Conservation (phyloP, 2,888 invertebrate species). For the Drosophila gaucha region DNA sequence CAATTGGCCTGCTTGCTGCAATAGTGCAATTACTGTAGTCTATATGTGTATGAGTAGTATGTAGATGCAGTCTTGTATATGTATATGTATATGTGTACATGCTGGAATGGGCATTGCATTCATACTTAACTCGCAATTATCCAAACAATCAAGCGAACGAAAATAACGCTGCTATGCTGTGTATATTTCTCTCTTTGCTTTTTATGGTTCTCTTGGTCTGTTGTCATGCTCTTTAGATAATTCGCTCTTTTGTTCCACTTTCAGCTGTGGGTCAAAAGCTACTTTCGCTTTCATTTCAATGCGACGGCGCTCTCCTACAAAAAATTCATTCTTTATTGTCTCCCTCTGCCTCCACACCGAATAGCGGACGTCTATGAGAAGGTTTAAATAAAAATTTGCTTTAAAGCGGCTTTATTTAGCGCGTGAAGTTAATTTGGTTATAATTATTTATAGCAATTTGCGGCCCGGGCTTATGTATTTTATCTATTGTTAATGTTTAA, state of each 20-base stretch:
- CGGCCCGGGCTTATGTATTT: not conserved
- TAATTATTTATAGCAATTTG: conserved; percentile 24
- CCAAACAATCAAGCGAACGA: conserved; percentile 5
- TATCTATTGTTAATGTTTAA: not conserved
- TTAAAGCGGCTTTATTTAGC: conserved; percentile 31
- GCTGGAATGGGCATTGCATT: conserved; percentile 1
- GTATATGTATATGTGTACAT: conserved; percentile 2
- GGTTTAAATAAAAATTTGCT: conserved; percentile 6
- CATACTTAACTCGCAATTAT: conserved; percentile 12
- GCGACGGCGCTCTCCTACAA: conserved; percentile 51
- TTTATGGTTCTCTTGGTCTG: conserved; percentile 4
- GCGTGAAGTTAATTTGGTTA: conserved; percentile 33
- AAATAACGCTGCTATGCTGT: conserved; percentile 10
- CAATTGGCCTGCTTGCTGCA: conserved; percentile 28
- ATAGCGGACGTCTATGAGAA: not conserved
- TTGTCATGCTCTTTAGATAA: conserved; percentile 18
- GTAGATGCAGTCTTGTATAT: not conserved
- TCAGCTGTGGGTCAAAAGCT: conserved; percentile 57
- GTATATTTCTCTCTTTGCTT: not conserved
- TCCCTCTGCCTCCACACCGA: not conserved
- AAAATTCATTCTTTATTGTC: not conserved
- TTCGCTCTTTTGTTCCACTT: conserved; percentile 51
- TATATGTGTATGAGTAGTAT: not conserved
- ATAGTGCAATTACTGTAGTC: conserved; percentile 18
- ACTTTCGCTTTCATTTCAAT: conserved; percentile 69